Evolutionary conservation across 2,888 invertebrate genomes (phyloP).

Genomic region (Ashinkailepas kermadecensis): DNA sequence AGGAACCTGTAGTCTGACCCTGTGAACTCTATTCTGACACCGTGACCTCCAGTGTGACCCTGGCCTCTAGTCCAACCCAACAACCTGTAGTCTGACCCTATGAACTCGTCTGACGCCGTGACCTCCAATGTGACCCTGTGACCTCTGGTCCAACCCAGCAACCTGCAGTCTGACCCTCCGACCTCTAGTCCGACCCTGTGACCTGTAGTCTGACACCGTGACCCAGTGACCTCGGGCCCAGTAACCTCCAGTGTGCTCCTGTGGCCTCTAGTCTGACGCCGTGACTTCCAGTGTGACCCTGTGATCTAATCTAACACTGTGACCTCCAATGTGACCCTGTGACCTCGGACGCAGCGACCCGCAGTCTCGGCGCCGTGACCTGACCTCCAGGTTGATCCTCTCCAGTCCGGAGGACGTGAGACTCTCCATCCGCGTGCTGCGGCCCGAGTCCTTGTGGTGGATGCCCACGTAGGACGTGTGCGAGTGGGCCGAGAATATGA

Average conservation of each 20-base stretch:
- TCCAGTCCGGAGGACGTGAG: not conserved
- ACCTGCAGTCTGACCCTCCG: too few species aligned
- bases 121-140: too few species aligned
- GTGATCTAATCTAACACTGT: not conserved
- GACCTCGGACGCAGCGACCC: too few species aligned
- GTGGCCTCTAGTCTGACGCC: too few species aligned
- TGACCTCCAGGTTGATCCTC: slow-evolving; percentile 5
- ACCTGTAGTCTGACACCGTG: not conserved
- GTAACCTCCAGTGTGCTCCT: not conserved
- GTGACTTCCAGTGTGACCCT: not conserved
- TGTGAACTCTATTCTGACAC: too few species aligned
- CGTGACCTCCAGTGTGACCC: too few species aligned
- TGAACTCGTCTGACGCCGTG: too few species aligned
- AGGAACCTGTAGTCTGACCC: too few species aligned
- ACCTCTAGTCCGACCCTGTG: not conserved
- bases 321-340: too few species aligned
- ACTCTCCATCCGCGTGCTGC: not conserved
- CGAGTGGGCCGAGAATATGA: slow-evolving; percentile 46
- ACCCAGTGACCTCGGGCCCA: not conserved
- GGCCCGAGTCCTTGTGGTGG: slow-evolving; percentile 27
- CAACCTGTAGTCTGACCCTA: too few species aligned
- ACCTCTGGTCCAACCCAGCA: too few species aligned
- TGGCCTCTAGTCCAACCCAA: too few species aligned
- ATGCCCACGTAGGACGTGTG: slow-evolving; percentile 40
- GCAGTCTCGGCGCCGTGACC: not conserved